Base-by-base conservation (phyloP, 2,113 vertebrate genomes). In the Chrysochloris asiatica region DNA sequence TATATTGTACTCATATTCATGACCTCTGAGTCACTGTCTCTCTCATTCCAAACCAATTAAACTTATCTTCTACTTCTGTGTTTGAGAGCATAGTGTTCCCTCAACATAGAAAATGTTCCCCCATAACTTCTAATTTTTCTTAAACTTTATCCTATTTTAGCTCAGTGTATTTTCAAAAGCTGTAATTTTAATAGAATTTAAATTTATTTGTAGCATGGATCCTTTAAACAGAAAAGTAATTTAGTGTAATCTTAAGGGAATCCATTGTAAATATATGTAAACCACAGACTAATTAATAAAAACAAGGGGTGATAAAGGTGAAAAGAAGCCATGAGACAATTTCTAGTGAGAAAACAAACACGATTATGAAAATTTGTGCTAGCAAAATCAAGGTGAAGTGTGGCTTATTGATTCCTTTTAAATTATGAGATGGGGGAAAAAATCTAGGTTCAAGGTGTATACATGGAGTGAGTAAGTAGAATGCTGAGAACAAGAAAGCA, bases 201-300 rank as follows among this genome's bases (percentile, higher is more conserved):
- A 43, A 52, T 52, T 69, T 71, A n/a, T 79, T 89, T 93, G n/a
- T 54, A 90, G 41, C 47, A 87, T 24, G 36, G 41, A 56, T 0
- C 41, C 24, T 89, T 47, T 85, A 77, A 89, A 65, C 8, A 71
- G 33, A 63, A 85, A 65, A 86, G 5, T 78, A 22, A 59, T 79
- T 79, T 73, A 83, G 30, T 76, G 56, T 92, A 50, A 86, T 45
- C 21, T 59, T 26, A 81, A 89, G n/a, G 82, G n/a, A 67, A 8
- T 88, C 24, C 45, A 11, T 50, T 86, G 33, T 71, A 21, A 38
- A 59, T 43, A n/a, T n/a, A 80, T 12, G 19, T 83, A 71, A 81
- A 7, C 11, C 38, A 76, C 2, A 80, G 26, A 71, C 6, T 69
- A 88, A 65, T 16, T 5, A 61, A 22, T 14, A 22, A 12, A 14